Evolutionary conservation across 2,797 vertebrate species (phyloP).

Genomic region (Helostoma temminkii): DNA sequence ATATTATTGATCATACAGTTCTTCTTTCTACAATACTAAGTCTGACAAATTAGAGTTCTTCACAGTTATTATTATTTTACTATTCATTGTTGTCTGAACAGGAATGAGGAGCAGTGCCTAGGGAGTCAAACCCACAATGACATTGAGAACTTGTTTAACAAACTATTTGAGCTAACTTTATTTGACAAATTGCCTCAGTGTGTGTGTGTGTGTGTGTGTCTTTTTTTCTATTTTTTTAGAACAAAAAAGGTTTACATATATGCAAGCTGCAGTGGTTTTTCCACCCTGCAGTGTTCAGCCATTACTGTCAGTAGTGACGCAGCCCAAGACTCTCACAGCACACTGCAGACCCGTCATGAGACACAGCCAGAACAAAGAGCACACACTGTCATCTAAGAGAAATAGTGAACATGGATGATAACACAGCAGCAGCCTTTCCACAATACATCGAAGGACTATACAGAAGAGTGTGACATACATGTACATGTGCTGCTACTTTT

Average conservation of each 20-base stretch:
- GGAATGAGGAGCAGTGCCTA: not conserved
- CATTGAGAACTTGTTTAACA: not conserved
- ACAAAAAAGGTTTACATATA: constrained; percentile 39
- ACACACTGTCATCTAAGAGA: constrained; percentile 64
- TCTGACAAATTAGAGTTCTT: constrained; percentile 28
- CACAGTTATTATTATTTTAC: not conserved
- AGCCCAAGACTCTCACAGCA: constrained; percentile 71
- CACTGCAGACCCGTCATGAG: constrained; percentile 77
- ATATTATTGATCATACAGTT: constrained; percentile 22
- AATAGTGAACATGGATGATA: constrained; percentile 43
- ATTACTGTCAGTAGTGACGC: constrained; percentile 77
- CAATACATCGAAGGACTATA: constrained; percentile 17
- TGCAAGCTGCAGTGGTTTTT: constrained; percentile 68
- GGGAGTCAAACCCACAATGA: not conserved
- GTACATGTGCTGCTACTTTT: constrained; percentile 9
- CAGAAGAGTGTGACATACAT: constrained; percentile 24
- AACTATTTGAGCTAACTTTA: not conserved
- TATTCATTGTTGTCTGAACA: not conserved
- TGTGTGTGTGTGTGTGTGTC: not conserved
- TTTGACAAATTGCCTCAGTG: not conserved
- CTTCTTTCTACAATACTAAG: constrained; percentile 2
- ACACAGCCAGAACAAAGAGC: constrained; percentile 75
- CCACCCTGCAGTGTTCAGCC: constrained; percentile 74
- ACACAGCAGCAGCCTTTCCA: constrained; percentile 36
- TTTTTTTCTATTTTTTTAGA: constrained; percentile 12